Evolutionary conservation across 2,888 invertebrate species (phyloP), one percentile per base, ranked within the genome.

Genomic region (Xestobium rufovillosum): DNA sequence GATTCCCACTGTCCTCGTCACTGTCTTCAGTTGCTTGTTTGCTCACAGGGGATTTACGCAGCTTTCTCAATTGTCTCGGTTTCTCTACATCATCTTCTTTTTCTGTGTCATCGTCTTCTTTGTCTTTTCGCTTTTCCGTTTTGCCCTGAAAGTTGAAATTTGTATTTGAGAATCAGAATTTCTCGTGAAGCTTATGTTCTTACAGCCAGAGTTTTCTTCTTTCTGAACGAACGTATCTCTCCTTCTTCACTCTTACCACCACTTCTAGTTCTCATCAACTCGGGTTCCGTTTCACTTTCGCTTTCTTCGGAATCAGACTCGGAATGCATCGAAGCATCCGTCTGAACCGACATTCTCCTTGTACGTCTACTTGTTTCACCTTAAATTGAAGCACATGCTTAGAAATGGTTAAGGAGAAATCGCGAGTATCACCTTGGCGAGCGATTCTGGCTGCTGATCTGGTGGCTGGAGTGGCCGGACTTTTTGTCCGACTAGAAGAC

Each of bases 401-500:
- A n/a, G n/a, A n/a, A n/a, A n/a, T n/a, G n/a, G n/a, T n/a, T n/a
- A n/a, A n/a, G n/a, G n/a, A n/a, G n/a, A n/a, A n/a, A n/a, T n/a
- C n/a, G n/a, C n/a, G n/a, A n/a, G n/a, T n/a, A n/a, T 37, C 45
- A 43, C 59, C 53, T 14, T 57, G 61, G 13, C 69, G 61, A 14
- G 60, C 71, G 42, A 61, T 67, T 50, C 47, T 61, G 38, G 63
- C 66, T 4, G 59, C 54, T 27, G 73, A 68, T 33, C 68, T 68
- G 3, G 67, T 64, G 2, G 66, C 66, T 0, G 76, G 73, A 1
- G 76, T 71, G 0, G 76, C 77, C 4, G 78, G 78, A 31, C 77
- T 76, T 45, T 78, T 79, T 2, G 77, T 78, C 30, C 79, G 68
- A 34, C 75, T 74, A 3, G 77, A 73, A 3, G 73, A 72, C 4